Evolutionary conservation across 2,113 vertebrate species (phyloP), one percentile per base, ranked within the genome.

Genomic region (Macrotis lagotis): DNA sequence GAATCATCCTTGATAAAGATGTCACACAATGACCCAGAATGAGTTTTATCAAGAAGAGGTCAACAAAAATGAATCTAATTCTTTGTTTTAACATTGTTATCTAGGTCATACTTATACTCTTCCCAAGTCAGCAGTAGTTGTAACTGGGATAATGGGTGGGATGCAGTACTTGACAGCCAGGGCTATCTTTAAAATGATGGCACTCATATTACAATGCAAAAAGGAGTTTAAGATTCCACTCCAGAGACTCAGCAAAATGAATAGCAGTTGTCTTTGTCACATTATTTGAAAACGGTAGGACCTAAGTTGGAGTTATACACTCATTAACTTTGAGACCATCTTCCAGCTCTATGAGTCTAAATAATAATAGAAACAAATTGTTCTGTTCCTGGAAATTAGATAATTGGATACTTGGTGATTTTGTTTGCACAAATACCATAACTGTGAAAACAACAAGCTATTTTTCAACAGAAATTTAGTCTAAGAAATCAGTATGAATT

Each of bases 341-440:
- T 83, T 83, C 66, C 19, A 44, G n/a, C 66, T 44, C 66, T 44
- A 19, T 83, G 66, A 83, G 66, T 44, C n/a, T 83, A 83, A 83
- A 83, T 83, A 83, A 83, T 83, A 83, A 83, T 83, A 83, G 66
- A 83, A 83, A 44, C 66, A 83, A 83, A 83, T 44, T 83, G n/a
- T 83, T 83, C 66, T 83, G n/a, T 83, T 83, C 66, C 66, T 83
- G n/a, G n/a, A 83, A 83, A 83, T 83, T 83, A 83, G 66, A 83
- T 83, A 83, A 83, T 83, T 83, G 66, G 66, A 83, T 83, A 83
- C 66, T 83, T 19, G 24, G 66, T 83, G 66, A 83, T 83, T 83
- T 44, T 83, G 66, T 83, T 83, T 83, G 6, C n/a, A 83, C 66
- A 83, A 83, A 83, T 44, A 83, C n/a, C 66, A 83, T 24, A 83